Evolutionary conservation across 2,113 vertebrate genomes (phyloP).

Genomic region (Calidris pugnax): DNA sequence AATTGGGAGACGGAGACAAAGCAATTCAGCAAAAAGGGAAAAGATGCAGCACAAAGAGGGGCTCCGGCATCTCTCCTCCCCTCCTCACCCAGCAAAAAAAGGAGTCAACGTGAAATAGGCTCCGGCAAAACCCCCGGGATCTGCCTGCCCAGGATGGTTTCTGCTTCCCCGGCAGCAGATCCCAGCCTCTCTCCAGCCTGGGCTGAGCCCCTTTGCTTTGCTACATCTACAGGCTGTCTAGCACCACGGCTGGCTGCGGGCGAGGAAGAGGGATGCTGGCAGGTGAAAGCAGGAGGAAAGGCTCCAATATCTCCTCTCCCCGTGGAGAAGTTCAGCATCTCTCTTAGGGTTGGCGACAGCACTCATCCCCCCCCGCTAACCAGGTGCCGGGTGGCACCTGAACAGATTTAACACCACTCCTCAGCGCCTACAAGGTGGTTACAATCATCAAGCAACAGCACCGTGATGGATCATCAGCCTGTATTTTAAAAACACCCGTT

Average conservation of each 20-base stretch:
- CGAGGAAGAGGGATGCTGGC: neutral
- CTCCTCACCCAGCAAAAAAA: neutral
- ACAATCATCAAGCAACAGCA: neutral
- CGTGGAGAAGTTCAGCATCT: neutral
- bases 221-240: neutral
- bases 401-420: neutral
- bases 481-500: neutral
- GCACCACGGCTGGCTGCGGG: neutral
- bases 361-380: neutral
- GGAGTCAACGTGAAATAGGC: neutral
- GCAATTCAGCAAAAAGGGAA: neutral
- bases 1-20: slow-evolving; percentile 4
- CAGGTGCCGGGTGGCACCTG: neutral
- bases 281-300: neutral
- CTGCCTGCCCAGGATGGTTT: neutral
- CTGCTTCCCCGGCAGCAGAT: neutral
- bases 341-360: neutral
- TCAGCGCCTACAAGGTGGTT: neutral
- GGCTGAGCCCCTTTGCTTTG: neutral
- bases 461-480: neutral
- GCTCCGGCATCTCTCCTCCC: neutral
- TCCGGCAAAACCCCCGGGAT: neutral
- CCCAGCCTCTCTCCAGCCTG: neutral
- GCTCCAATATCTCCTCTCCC: neutral
- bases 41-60: neutral